Base-by-base conservation (phyloP, 2,888 invertebrate species). In the Morpho deidamia region DNA sequence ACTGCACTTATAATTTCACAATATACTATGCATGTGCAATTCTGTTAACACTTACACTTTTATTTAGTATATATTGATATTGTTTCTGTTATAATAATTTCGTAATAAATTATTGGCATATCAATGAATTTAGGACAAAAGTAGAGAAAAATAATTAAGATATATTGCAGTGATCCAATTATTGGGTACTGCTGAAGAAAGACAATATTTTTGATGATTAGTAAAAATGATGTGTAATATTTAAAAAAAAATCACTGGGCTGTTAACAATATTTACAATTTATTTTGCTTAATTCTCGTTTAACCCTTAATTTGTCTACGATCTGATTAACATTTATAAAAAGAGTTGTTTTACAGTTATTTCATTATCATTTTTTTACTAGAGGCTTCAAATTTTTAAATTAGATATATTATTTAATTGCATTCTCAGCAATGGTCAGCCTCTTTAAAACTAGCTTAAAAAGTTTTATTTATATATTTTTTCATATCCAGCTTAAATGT, bases 121-220 rank as follows among this genome's bases (percentile, higher is more conserved):
- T 74, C 72, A 75, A 65, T 61, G 61, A 44, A 49, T 45, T 41
- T 33, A 49, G 47, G 46, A 11, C 14, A 44, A 48, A 39, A 11
- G 57, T 50, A 62, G 52, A 48, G 60, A 52, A 42, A 33, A 40
- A 50, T 53, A 53, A 64, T 67, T 63, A 54, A 41, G 44, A 23
- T 46, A 57, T 55, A 44, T 51, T 56, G 42, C 43, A 47, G 40
- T 49, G 44, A 46, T 23, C 52, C 40, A 50, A 55, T 49, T 55
- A 49, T 41, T 53, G 43, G 51, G 57, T 69, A 76, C 74, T 79
- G 73, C 72, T 60, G 62, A 69, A 55, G 59, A 71, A 74, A 74
- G 79, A 81, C 78, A 79, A 81, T 82, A 81, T 74, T 68, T 68
- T 67, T 67, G 57, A 64, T 59, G 61, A 23, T 23, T 23, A 23